Base-by-base conservation (phyloP, 2,888 invertebrate genomes). In the Drosophila diplacantha region DNA sequence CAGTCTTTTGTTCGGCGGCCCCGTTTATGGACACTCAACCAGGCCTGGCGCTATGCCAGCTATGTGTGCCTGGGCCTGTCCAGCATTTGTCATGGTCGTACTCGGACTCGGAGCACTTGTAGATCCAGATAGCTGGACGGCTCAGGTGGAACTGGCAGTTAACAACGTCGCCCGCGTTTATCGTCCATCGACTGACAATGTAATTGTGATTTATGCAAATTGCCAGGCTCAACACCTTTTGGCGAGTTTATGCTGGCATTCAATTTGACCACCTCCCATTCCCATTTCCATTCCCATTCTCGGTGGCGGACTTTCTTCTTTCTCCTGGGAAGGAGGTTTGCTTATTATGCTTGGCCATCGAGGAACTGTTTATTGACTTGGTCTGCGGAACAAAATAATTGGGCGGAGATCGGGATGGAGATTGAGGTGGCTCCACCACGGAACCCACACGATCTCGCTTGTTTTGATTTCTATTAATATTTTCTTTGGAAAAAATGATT, bases 171-270 rank as follows among this genome's bases (percentile, higher is more conserved):
- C 53, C 63, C 49, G 64, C 73, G 76, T 46, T 46, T 46, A 83
- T 81, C 78, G 81, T 60, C 71, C 74, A 83, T 83, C 84, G 77
- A 80, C 82, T 74, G 79, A 74, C 82, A 80, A 61, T 68, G 75
- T 77, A 82, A 80, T 83, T 80, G 79, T 83, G 84, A 80, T 83
- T 83, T 80, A 80, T 80, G 79, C 74, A 80, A 82, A 80, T 83
- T 76, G 59, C 57, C 53, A 34, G 62, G 60, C 41, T 79, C 62
- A 71, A 80, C 82, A 82, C 84, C 80, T 78, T 63, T 60, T 58
- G 50, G 53, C 47, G 18, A 60, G 16, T 46, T 57, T 59, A 44
- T 64, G 31, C 34, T 16, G 46, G 39, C 60, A 38, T 61, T 44
- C 46, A 47, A 29, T 44, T 11, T 24, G 47, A 44, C 11, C 66